These are phyloP conservation scores for Synergus laeviventris DNA, from an alignment of 2,888 invertebrate species.

Conservation along the genomic window DNA sequence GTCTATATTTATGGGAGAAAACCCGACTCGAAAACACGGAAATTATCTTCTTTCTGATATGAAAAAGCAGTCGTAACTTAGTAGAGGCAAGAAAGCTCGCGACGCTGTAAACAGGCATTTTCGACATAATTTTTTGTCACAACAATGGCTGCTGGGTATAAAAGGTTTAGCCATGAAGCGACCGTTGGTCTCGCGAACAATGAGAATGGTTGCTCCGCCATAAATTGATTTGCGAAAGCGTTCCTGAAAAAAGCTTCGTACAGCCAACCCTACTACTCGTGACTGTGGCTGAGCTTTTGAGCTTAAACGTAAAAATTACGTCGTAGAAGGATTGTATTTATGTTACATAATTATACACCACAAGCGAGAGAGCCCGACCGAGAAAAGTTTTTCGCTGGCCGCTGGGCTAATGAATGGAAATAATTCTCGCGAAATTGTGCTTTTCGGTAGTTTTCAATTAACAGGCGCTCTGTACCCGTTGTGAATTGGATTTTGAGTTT, in stretches of 20 bases:
- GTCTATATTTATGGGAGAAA: background rate
- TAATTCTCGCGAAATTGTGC: conserved; percentile 72
- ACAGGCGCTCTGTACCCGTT: conserved; percentile 59
- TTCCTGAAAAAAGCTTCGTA: conserved; percentile 67
- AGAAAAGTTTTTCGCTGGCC: conserved; percentile 58
- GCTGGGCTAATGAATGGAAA: conserved; percentile 75
- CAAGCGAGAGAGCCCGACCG: conserved; percentile 51
- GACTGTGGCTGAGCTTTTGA: conserved; percentile 67
- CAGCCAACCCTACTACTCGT: conserved; percentile 50
- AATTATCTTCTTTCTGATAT: conserved; percentile 23
- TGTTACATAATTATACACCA: conserved; percentile 73
- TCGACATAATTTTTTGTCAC: conserved; percentile 66
- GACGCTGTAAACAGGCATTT: conserved; percentile 54
- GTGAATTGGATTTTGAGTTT: conserved; percentile 64
- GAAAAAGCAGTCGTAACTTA: conserved; percentile 23
- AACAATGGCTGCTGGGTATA: conserved; percentile 71
- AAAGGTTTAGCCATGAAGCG: conserved; percentile 71
- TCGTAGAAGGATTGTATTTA: conserved; percentile 72
- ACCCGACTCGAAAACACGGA: conserved; percentile 4
- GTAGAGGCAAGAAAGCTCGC: conserved; percentile 34
- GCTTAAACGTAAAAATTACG: conserved; percentile 74
- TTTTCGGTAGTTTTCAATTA: conserved; percentile 74
- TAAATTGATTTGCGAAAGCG: conserved; percentile 75
- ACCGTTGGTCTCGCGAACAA: conserved; percentile 68
- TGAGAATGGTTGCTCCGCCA: conserved; percentile 70